Conservation (phyloP, 2,113 vertebrate genomes). For the human region DNA sequence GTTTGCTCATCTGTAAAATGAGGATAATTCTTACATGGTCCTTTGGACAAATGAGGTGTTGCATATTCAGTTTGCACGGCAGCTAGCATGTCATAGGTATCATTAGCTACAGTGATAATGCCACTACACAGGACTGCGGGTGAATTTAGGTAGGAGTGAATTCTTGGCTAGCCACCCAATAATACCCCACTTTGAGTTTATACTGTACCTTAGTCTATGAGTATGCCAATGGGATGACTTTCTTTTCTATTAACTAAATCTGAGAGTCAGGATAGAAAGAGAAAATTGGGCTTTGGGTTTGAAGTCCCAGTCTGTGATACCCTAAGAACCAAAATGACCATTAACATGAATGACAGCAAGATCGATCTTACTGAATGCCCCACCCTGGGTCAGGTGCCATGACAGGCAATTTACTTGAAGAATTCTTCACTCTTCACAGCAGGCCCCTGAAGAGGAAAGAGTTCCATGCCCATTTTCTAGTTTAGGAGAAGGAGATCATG, state of each 20-base stretch:
- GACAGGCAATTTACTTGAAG: background rate
- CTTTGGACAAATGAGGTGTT: background rate
- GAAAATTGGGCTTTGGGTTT: background rate
- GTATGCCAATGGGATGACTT: background rate
- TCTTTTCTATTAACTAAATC: background rate
- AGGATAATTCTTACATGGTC: background rate
- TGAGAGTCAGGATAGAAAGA: background rate
- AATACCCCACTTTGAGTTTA: background rate
- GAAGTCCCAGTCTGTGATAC: background rate
- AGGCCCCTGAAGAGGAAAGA: background rate
- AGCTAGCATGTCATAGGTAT: background rate
- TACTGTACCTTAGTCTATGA: background rate
- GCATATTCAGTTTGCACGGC: background rate
- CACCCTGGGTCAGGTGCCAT: background rate
- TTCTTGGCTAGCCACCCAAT: background rate
- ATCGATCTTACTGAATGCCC: too few relatives aligned
- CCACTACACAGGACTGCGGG: background rate
- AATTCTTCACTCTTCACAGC: background rate
- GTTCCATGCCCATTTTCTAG: background rate
- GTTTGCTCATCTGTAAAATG: background rate
- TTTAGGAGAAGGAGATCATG: background rate
- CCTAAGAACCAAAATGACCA: background rate
- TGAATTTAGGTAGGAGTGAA: background rate
- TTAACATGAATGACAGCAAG: too few relatives aligned
- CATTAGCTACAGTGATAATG: background rate